These are phyloP conservation scores for Eledona agricola DNA, from an alignment of 2,888 invertebrate genomes.

Conservation along the genomic window DNA sequence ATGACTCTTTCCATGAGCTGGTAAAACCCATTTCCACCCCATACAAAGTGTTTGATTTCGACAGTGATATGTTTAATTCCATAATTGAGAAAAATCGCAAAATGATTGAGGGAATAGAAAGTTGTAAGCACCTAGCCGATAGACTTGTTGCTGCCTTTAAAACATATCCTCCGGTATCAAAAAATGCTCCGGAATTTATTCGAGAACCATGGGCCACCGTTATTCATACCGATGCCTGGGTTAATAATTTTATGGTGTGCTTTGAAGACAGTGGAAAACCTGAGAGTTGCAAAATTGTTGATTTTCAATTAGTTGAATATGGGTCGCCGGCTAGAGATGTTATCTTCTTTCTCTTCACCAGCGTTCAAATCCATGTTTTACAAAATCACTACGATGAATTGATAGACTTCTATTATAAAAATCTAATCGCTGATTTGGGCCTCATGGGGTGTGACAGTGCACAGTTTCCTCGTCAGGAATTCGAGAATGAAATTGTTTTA, in stretches of 20 bases:
- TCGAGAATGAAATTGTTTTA: conserved; percentile 6
- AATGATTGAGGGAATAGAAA: not conserved
- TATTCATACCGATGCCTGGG: conserved; percentile 68
- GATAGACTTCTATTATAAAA: conserved; percentile 15
- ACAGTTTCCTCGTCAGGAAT: not conserved
- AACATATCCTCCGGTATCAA: not conserved
- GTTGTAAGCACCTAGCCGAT: not conserved
- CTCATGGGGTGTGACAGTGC: conserved; percentile 5
- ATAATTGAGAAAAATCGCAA: conserved; percentile 1
- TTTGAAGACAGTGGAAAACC: conserved; percentile 45
- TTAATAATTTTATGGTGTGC: conserved; percentile 67
- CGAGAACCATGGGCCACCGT: conserved; percentile 65
- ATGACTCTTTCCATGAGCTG: conserved; percentile 54
- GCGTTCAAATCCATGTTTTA: conserved; percentile 34
- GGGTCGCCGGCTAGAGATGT: conserved; percentile 46
- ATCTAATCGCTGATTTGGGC: conserved; percentile 5
- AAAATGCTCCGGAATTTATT: not conserved
- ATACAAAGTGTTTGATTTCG: conserved; percentile 1
- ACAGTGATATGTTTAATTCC: not conserved
- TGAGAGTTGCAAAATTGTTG: conserved; percentile 44
- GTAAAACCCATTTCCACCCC: conserved; percentile 39
- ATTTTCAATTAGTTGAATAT: conserved; percentile 48
- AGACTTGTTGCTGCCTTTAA: conserved; percentile 2
- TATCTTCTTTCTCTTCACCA: conserved; percentile 48
- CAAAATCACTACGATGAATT: conserved; percentile 13